Evolutionary conservation across 2,797 vertebrate species (phyloP), one percentile per base, ranked within the genome.

Genomic region (Chaetodon trifasciatus): DNA sequence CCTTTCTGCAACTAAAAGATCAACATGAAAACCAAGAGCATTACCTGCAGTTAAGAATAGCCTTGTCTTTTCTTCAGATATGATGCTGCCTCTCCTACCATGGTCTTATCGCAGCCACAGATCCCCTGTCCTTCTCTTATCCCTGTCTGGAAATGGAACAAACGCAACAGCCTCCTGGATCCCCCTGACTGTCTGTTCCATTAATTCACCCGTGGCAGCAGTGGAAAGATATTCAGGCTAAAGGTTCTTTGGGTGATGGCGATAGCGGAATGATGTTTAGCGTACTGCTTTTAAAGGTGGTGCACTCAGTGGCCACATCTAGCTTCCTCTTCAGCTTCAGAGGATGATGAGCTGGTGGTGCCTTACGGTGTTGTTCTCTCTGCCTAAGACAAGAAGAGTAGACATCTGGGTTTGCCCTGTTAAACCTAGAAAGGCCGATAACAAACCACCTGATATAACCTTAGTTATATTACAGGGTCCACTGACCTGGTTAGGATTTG

Each of bases 41-140:
- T 87, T 86, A 79, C 72, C 73, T 78, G 19, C 24, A 46, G 37
- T 64, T 52, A 78, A 81, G 68, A 78, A 85, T 78, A 78, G 76
- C 76, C 39, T 53, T 15, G 73, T 79, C 63, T 78, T 89, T 49
- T 67, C 60, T 73, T 70, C 46, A 62, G 53, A 71, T 69, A 63
- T 73, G 64, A 79, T 80, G 56, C 71, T 49, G 84, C 64, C 47
- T 82, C 66, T 79, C 63, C 68, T 68, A 42, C 74, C 32, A 19
- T 32, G 68, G 76, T 76, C 61, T 81, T 86, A 83, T 89, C 74
- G 4, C 66, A 76, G 53, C 72, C 63, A 6, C 72, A 78, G 72
- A 81, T 89, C 70, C 63, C 60, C 68, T 75, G 64, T 74, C 72
- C 56, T 78, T 64, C 62, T 71, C 40, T 71, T 71, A 56, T 62